These are phyloP conservation scores for Toxostoma redivivum DNA, from an alignment of 2,113 vertebrate genomes.

Conservation along the genomic window DNA sequence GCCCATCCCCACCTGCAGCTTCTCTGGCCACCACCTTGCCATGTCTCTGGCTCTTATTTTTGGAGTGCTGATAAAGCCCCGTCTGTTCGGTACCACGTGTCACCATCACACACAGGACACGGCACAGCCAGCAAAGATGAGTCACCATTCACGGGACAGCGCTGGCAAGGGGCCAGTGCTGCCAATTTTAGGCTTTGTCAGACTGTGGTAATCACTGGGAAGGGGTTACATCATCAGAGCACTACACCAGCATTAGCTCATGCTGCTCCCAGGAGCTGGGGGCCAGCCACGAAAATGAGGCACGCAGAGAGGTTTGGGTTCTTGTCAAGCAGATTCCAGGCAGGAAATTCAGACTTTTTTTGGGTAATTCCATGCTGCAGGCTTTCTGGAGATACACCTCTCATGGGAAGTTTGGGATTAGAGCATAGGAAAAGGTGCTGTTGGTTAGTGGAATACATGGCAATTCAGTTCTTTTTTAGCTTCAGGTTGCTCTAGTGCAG, in stretches of 20 bases:
- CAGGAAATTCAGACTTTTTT: not conserved
- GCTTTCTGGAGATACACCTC: not conserved
- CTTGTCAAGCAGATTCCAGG: not conserved
- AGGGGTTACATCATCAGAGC: conserved; percentile 33
- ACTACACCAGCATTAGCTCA: not conserved
- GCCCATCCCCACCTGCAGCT: conserved; percentile 36
- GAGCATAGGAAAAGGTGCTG: not conserved
- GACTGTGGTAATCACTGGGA: not conserved
- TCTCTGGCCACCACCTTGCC: not conserved
- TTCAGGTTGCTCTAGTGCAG: not conserved
- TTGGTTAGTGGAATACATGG: not conserved
- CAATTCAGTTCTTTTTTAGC: not conserved
- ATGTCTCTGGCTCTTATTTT: not conserved
- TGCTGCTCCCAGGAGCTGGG: not conserved
- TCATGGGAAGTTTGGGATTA: not conserved
- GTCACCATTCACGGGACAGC: conserved; percentile 42
- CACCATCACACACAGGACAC: not conserved
- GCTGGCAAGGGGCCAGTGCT: not conserved
- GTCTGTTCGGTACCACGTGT: conserved; percentile 15
- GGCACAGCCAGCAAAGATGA: conserved; percentile 22
- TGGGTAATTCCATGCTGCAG: not conserved
- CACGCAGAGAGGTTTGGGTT: not conserved
- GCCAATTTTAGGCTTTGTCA: conserved; percentile 43
- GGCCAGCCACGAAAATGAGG: conserved; percentile 7
- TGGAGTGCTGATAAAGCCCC: not conserved